A percentile compares a stretch with the other conserved stretches of the same genome.
phyloP scores from a whole-genome alignment of 2,113 vertebrate species.

The Pseudois nayaur region DNA sequence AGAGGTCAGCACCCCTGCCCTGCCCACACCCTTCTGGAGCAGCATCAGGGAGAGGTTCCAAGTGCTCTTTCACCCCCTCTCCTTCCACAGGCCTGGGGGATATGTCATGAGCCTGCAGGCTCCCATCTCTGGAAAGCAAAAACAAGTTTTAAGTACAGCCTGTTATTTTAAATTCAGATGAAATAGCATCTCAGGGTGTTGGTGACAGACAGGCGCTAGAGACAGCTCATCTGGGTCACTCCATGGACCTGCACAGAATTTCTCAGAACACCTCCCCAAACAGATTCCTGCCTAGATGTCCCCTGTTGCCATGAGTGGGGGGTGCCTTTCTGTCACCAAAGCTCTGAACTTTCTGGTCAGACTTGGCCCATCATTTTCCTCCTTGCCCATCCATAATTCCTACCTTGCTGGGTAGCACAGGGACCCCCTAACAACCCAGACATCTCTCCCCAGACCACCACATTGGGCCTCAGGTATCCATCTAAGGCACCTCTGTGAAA shows the following conservation, averaged over 20 bases:
- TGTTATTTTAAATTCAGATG: not conserved
- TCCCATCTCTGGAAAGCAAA: not conserved
- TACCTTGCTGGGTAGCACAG: not conserved
- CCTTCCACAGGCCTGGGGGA: not conserved
- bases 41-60: too few species aligned
- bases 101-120: not conserved
- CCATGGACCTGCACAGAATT: not conserved
- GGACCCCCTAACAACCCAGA: not conserved
- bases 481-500: not conserved
- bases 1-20: slow-evolving; percentile 24
- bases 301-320: not conserved
- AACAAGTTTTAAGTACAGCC: not conserved
- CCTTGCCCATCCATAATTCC: not conserved
- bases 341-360: not conserved
- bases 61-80: fast-evolving
- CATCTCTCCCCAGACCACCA: not conserved
- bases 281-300: not conserved
- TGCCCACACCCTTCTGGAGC: not conserved
- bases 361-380: not conserved
- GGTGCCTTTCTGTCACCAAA: not conserved
- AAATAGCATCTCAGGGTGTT: not conserved
- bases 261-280: not conserved
- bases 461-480: fast-evolving
- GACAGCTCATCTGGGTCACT: not conserved
- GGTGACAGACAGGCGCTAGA: not conserved